These are phyloP conservation scores for Cepaea hortensis DNA, from an alignment of 2,888 invertebrate genomes.

Conservation along the genomic window DNA sequence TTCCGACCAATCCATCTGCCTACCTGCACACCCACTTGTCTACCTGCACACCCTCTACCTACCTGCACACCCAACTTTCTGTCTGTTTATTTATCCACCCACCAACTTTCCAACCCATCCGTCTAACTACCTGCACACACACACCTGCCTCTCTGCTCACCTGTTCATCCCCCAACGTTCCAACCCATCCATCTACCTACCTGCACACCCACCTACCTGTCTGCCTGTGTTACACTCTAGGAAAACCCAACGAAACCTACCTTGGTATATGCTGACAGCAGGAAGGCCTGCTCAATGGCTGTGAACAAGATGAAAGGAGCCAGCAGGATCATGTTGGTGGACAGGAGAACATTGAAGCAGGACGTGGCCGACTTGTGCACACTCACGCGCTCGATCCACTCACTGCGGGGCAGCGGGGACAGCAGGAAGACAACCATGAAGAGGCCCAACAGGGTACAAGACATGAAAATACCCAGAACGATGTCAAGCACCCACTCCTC, in stretches of 20 bases:
- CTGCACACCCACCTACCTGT: too few relatives aligned
- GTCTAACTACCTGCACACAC: too few relatives aligned
- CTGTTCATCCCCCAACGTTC: too few relatives aligned
- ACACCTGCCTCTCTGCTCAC: too few relatives aligned
- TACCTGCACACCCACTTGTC: too few relatives aligned
- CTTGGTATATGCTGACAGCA: conserved; percentile 72
- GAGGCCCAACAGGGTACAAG: conserved; percentile 62
- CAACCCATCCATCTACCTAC: too few relatives aligned
- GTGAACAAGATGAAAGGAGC: conserved; percentile 70
- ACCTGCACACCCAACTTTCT: too few relatives aligned
- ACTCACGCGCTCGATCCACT: conserved; percentile 50
- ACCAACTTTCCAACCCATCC: too few relatives aligned
- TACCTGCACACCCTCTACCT: too few relatives aligned
- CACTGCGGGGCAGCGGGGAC: conserved; percentile 57
- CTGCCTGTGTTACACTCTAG: too few relatives aligned
- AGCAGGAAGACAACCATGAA: conserved; percentile 61
- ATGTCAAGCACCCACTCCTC: conserved; percentile 60
- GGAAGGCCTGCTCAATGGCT: conserved; percentile 70
- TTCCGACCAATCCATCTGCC: too few relatives aligned
- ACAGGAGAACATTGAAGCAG: conserved; percentile 59
- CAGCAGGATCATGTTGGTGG: conserved; percentile 63
- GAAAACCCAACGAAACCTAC: conserved; percentile 54
- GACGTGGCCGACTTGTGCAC: conserved; percentile 54
- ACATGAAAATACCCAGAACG: conserved; percentile 65
- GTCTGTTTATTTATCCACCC: too few relatives aligned